A percentile compares a stretch with the other conserved stretches of the same genome.
Evolutionary conservation across 2,113 vertebrate species (phyloP).

Genomic region (Pithys albifrons): DNA sequence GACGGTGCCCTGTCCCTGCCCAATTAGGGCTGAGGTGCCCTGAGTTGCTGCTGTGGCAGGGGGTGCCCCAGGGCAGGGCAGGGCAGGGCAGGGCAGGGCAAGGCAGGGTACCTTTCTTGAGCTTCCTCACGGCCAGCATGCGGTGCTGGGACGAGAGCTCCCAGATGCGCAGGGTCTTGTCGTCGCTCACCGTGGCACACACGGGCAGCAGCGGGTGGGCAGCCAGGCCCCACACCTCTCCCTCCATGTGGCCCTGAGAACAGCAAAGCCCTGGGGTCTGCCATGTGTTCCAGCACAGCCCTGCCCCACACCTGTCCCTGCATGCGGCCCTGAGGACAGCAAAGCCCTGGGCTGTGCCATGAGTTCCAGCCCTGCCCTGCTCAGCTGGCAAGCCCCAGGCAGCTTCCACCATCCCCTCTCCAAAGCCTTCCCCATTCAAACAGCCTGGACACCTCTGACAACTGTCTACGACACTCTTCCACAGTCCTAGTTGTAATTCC

Average conservation of each 20-base stretch:
- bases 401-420: background rate
- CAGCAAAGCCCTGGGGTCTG: background rate
- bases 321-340: constrained; percentile 88
- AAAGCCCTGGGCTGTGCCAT: background rate
- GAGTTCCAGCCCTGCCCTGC: background rate
- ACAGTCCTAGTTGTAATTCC: background rate
- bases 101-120: constrained; percentile 88
- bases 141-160: constrained; percentile 94
- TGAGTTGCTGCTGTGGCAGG: background rate
- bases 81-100: too few species aligned
- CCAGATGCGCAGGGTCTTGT: constrained; percentile 96
- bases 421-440: background rate
- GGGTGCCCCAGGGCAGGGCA: too few species aligned
- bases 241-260: constrained; percentile 94
- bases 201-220: constrained; percentile 92
- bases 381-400: background rate
- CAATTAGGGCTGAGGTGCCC: background rate
- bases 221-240: constrained; percentile 96
- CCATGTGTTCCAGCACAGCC: too few species aligned
- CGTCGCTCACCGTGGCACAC: constrained; percentile 95
- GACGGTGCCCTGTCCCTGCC: background rate
- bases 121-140: constrained; percentile 96
- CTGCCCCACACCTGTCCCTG: constrained; percentile 73
- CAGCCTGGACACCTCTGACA: background rate
- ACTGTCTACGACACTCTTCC: background rate